Percentiles rank a stretch among this genome's conserved stretches.
phyloP scores from a whole-genome alignment of 2,888 invertebrate genomes.

The Petrophora chlorosata region DNA sequence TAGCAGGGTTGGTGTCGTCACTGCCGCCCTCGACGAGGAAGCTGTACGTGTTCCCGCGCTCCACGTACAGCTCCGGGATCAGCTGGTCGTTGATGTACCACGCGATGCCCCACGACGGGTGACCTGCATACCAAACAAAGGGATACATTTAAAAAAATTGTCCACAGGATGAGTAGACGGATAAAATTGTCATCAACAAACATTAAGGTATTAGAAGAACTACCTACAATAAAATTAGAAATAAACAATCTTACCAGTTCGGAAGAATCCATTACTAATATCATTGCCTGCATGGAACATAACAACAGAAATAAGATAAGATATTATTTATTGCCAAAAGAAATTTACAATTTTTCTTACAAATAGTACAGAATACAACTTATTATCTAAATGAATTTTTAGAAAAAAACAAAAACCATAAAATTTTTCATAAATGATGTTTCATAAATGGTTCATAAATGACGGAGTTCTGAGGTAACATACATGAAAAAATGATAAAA shows the following conservation, averaged over 20 bases:
- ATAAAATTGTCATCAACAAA: too few relatives aligned
- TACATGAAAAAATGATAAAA: too few relatives aligned
- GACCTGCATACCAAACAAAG: constrained; percentile 72
- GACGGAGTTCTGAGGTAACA: too few relatives aligned
- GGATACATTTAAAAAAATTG: neutral
- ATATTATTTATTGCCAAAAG: neutral
- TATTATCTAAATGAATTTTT: too few relatives aligned
- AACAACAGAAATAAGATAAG: neutral
- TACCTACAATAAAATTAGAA: too few relatives aligned
- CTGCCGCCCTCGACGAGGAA: constrained; percentile 94
- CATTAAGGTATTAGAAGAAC: too few relatives aligned
- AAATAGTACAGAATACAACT: too few relatives aligned
- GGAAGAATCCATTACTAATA: constrained; percentile 63
- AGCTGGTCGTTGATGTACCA: constrained; percentile 96
- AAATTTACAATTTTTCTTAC: too few relatives aligned
- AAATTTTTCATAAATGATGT: too few relatives aligned
- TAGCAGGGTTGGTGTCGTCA: constrained; percentile 90
- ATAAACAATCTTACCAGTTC: constrained; percentile 52
- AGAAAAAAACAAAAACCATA: too few relatives aligned
- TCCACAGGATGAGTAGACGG: neutral
- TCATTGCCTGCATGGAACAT: constrained; percentile 75
- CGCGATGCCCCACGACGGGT: constrained; percentile 94
- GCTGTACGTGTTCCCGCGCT: constrained; percentile 93
- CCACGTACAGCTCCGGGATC: constrained; percentile 94
- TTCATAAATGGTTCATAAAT: too few relatives aligned